Evolutionary conservation across 2,797 vertebrate species (phyloP).

Genomic region (Peromyscus attwateri): DNA sequence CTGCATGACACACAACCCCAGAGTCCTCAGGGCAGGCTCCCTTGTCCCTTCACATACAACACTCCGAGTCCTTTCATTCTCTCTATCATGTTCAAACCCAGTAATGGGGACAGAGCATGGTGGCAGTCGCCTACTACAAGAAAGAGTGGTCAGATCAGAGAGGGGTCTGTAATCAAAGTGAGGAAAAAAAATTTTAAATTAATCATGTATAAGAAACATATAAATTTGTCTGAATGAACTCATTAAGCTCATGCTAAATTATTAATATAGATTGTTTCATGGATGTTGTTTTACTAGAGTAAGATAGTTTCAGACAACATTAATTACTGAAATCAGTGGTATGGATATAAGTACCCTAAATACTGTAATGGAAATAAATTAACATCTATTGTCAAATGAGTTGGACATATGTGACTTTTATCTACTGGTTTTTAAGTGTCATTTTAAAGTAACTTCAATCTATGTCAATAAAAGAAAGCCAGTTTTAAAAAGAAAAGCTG

Average conservation of each 20-base stretch:
- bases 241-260: constrained; percentile 31
- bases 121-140: neutral
- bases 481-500: constrained; percentile 67
- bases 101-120: neutral
- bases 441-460: constrained; percentile 44
- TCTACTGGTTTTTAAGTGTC: constrained; percentile 11
- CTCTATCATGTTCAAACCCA: neutral
- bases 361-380: neutral
- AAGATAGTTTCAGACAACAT: neutral
- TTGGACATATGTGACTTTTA: neutral
- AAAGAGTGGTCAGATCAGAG: constrained; percentile 16
- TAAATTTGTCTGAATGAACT: constrained; percentile 12
- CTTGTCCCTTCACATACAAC: neutral
- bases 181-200: neutral
- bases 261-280: constrained; percentile 39
- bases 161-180: neutral
- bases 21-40: neutral
- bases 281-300: constrained; percentile 52
- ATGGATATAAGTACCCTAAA: neutral
- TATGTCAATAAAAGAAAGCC: constrained; percentile 60
- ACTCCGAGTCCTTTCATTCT: neutral
- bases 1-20: neutral
- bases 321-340: constrained; percentile 57
- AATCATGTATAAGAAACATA: constrained; percentile 20
- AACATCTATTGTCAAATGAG: neutral